Percentiles rank a stretch among this genome's conserved stretches.
phyloP scores from a whole-genome alignment of 2,888 invertebrate species.

The Aphidius colemani region DNA sequence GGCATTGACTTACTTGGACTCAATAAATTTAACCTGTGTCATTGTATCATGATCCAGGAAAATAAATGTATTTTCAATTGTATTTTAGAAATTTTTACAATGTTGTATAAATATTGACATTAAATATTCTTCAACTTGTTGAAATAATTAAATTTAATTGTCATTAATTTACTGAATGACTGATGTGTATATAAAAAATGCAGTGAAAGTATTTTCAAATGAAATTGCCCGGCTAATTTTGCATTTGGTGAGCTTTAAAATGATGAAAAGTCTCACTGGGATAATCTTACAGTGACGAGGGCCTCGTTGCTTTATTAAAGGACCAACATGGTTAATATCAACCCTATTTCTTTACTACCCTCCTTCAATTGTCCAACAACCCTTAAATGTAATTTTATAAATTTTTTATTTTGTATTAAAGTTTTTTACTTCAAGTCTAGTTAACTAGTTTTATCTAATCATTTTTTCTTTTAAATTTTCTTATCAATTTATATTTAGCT shows the following conservation, averaged over 20 bases:
- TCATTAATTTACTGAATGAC: no score
- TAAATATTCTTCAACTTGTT: no score
- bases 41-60: no score
- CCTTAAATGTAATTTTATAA: no score
- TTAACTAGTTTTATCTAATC: background rate
- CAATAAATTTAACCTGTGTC: no score
- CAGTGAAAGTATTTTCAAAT: slow-evolving; percentile 37
- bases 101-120: no score
- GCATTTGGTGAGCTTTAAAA: slow-evolving; percentile 53
- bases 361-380: slow-evolving; percentile 3
- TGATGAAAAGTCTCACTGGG: slow-evolving; percentile 55
- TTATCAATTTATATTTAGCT: background rate
- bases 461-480: background rate
- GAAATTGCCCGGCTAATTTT: slow-evolving; percentile 57
- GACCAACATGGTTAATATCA: slow-evolving; percentile 18
- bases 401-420: no score
- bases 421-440: background rate
- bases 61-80: no score
- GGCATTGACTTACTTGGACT: no score
- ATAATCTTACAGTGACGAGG: slow-evolving; percentile 31
- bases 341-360: slow-evolving; percentile 22
- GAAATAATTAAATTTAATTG: no score
- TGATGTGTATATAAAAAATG: no score
- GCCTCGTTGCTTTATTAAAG: slow-evolving; percentile 34
- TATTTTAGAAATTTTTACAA: no score